These are phyloP conservation scores for Halichoerus grypus DNA, from an alignment of 2,113 vertebrate genomes.

Conservation along the genomic window DNA sequence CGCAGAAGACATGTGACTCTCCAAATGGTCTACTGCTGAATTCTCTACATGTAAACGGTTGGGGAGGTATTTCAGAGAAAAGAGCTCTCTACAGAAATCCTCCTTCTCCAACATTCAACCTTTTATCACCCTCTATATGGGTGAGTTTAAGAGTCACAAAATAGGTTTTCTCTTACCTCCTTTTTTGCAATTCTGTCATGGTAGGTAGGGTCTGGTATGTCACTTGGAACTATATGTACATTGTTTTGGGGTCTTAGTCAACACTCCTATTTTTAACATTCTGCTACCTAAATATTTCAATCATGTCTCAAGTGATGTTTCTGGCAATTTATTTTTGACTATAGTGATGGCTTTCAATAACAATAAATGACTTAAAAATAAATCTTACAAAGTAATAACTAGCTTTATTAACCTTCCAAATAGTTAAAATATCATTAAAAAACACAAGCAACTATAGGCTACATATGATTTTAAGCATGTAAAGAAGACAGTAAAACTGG, in stretches of 20 bases:
- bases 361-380: neutral
- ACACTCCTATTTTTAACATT: conserved; percentile 39
- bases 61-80: neutral
- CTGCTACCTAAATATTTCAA: conserved; percentile 13
- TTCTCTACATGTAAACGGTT: neutral
- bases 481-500: neutral
- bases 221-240: neutral
- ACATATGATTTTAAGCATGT: neutral
- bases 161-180: conserved; percentile 30
- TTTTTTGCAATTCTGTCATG: neutral
- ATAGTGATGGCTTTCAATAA: conserved; percentile 16
- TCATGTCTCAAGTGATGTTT: neutral
- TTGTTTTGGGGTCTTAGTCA: neutral
- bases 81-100: neutral
- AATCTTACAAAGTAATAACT: conserved; percentile 52
- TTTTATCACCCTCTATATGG: neutral
- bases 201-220: neutral
- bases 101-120: neutral
- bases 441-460: neutral
- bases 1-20: neutral
- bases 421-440: conserved; percentile 44
- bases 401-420: conserved; percentile 32
- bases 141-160: neutral
- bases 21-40: neutral
- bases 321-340: conserved; percentile 30